Evolutionary conservation across 23 tunicate genomes (phyloP).

Genomic region (Corella eumyota): DNA sequence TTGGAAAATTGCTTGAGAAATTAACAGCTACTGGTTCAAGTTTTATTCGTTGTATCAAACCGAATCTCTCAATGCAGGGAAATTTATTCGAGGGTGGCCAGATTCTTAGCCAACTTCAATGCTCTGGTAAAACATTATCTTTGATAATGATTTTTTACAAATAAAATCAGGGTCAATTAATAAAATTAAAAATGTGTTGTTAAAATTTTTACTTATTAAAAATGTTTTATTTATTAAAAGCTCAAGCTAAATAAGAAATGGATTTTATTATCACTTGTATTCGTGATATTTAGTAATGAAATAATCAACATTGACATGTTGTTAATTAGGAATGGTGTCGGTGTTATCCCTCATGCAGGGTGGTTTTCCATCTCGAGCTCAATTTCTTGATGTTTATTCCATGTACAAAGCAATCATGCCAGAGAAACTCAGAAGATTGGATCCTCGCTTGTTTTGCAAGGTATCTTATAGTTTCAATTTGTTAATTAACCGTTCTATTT

Average conservation of each 20-base stretch:
- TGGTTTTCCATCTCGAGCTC: constrained; percentile 95
- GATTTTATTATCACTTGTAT: too few species aligned
- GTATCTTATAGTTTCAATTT: constrained; percentile 10
- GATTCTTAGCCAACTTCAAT: constrained; percentile 92
- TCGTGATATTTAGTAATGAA: too few species aligned
- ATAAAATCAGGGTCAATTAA: too few species aligned
- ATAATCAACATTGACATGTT: too few species aligned
- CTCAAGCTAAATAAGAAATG: too few species aligned
- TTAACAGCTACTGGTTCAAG: constrained; percentile 81
- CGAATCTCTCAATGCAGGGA: constrained; percentile 77
- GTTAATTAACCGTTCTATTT: background rate
- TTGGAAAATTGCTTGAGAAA: constrained; percentile 59
- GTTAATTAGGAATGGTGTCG: constrained; percentile 76
- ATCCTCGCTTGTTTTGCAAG: constrained; percentile 88
- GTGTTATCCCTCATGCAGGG: constrained; percentile 98
- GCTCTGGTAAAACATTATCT: constrained; percentile 38
- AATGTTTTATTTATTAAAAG: background rate
- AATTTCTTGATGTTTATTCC: constrained; percentile 76
- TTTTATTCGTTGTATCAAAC: constrained; percentile 98
- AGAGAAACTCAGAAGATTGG: constrained; percentile 56
- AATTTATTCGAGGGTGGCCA: constrained; percentile 82
- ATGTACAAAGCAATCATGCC: constrained; percentile 98
- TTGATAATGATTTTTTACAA: too few species aligned
- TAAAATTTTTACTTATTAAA: background rate
- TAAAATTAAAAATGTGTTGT: background rate